phyloP scores from a whole-genome alignment of 2,888 invertebrate species.

The Lepidocyrtinus sp. region DNA sequence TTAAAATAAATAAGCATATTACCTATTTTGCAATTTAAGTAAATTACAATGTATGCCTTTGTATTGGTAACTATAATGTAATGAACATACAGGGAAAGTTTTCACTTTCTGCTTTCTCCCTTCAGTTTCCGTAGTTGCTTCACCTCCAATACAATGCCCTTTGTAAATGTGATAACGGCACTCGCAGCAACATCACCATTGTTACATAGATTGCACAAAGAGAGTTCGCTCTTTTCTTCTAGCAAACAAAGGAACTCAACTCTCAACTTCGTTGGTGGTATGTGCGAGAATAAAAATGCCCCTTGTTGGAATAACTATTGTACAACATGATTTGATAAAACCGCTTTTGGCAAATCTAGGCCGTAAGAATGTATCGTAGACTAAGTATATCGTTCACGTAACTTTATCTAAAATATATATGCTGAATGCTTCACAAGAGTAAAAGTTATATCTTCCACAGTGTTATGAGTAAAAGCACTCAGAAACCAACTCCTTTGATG shows the following conservation, averaged over 20 bases:
- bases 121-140: neutral
- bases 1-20: neutral
- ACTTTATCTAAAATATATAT: too few species aligned
- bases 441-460: too few species aligned
- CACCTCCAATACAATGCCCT: slow-evolving; percentile 1
- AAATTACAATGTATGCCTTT: neutral
- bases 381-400: too few species aligned
- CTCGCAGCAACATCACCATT: slow-evolving; percentile 9
- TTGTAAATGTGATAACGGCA: slow-evolving; percentile 11
- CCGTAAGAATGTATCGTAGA: too few species aligned
- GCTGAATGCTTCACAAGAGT: too few species aligned
- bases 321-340: slow-evolving; percentile 13
- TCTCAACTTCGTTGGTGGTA: slow-evolving; percentile 16
- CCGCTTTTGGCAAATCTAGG: slow-evolving; percentile 18
- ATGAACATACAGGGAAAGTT: neutral
- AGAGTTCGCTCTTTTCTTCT: neutral
- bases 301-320: neutral
- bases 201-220: neutral
- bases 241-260: neutral
- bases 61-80: neutral
- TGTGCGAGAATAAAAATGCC: neutral
- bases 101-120: slow-evolving; percentile 7
- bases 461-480: too few species aligned
- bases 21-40: neutral
- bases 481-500: too few species aligned